Percentiles rank a stretch among this genome's conserved stretches.
Conservation (phyloP, 2,113 vertebrate species). For the Eubucco bourcierii region DNA sequence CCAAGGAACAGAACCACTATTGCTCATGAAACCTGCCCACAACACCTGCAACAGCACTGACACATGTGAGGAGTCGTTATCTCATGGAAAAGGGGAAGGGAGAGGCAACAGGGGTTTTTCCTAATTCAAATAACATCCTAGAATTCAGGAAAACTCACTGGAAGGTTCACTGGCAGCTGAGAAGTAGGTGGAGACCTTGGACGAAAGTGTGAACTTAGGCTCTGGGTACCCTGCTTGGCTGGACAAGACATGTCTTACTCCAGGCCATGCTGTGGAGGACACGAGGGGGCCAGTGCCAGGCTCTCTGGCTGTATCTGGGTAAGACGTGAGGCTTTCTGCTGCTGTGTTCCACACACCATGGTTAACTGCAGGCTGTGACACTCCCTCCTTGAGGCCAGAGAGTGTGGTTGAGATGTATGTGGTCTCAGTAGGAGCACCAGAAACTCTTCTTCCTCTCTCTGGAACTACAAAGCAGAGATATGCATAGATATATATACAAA, state of each 20-base stretch:
- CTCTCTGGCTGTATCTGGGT: background rate
- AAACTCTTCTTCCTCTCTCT: conserved; percentile 14
- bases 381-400: conserved; percentile 73
- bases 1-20: background rate
- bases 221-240: background rate
- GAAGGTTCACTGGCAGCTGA: background rate
- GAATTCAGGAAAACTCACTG: conserved; percentile 51
- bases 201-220: background rate
- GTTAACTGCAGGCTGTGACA: conserved; percentile 69
- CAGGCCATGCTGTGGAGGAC: background rate
- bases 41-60: background rate
- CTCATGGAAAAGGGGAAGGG: background rate
- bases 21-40: background rate
- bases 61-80: background rate
- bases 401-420: conserved; percentile 67
- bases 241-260: background rate
- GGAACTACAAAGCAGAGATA: background rate
- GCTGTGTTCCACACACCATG: background rate
- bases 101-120: background rate
- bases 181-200: background rate
- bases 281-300: accelerated
- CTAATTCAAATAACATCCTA: background rate
- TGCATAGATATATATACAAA: background rate
- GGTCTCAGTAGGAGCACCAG: conserved; percentile 35
- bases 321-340: background rate